Percentiles rank a stretch among this genome's conserved stretches.
These are phyloP conservation scores for Phalera bucephala DNA, from an alignment of 2,888 invertebrate genomes.

Conservation along the genomic window DNA sequence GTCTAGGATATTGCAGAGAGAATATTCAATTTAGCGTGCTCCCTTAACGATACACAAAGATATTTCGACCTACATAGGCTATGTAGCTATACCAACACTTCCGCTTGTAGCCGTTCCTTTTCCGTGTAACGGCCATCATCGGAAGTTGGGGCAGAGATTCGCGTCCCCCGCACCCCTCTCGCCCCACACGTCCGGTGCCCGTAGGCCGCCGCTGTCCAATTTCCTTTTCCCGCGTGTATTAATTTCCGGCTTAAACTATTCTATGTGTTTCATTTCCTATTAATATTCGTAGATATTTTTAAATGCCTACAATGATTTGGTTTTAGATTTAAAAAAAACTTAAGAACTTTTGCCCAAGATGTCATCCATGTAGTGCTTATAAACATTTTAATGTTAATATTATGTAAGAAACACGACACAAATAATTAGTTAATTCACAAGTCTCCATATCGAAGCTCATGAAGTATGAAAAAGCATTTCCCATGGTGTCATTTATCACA, in stretches of 20 bases:
- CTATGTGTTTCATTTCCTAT: slow-evolving; percentile 67
- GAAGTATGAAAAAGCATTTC: no score
- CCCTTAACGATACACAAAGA: no score
- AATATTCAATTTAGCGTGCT: no score
- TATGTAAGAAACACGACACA: no score
- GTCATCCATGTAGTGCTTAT: no score
- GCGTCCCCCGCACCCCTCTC: slow-evolving; percentile 40
- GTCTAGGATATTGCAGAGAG: no score
- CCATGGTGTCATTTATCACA: no score
- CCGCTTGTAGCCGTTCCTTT: slow-evolving; percentile 47
- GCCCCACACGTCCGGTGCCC: slow-evolving; percentile 63
- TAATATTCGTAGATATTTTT: slow-evolving; percentile 40
- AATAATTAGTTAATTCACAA: no score
- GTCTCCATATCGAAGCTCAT: no score
- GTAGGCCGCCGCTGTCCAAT: slow-evolving; percentile 69
- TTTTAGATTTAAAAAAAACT: no score
- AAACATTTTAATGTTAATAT: no score
- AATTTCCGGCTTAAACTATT: slow-evolving; percentile 75
- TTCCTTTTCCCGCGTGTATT: slow-evolving; percentile 79
- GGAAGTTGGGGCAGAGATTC: slow-evolving; percentile 68
- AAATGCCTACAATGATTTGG: slow-evolving; percentile 16
- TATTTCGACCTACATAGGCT: not conserved
- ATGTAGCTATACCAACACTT: slow-evolving; percentile 11
- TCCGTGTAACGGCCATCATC: slow-evolving; percentile 54
- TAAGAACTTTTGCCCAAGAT: no score